Conservation (phyloP, 2,888 invertebrate species). For the Panzeria rudis region DNA sequence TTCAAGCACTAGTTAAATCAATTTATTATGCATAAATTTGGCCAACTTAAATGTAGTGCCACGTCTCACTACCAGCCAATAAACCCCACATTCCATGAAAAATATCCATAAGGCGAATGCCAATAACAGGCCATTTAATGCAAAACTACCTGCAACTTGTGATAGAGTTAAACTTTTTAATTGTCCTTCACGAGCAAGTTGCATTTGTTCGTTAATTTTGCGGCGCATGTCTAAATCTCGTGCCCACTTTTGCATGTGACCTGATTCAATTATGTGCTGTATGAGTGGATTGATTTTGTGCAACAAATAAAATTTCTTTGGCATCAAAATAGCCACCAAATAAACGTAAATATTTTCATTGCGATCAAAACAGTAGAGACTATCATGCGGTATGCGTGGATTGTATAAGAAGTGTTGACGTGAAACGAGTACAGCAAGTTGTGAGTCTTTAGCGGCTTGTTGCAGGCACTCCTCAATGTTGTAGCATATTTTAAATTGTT, state of each 20-base stretch:
- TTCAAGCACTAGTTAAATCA: constrained; percentile 47
- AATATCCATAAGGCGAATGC: constrained; percentile 74
- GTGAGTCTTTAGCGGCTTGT: constrained; percentile 75
- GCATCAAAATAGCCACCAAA: constrained; percentile 80
- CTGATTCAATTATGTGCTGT: constrained; percentile 81
- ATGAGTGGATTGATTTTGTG: constrained; percentile 81
- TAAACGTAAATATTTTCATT: constrained; percentile 82
- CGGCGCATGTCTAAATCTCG: constrained; percentile 79
- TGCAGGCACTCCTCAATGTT: constrained; percentile 81
- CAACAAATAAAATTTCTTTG: constrained; percentile 81
- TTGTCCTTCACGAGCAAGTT: constrained; percentile 73
- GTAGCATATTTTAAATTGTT: constrained; percentile 80
- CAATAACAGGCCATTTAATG: constrained; percentile 74
- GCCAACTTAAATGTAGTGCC: constrained; percentile 74
- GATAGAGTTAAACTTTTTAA: constrained; percentile 77
- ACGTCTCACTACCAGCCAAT: constrained; percentile 72
- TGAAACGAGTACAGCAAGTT: constrained; percentile 80
- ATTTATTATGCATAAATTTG: constrained; percentile 75
- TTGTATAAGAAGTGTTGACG: constrained; percentile 81
- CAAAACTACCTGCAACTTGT: constrained; percentile 79
- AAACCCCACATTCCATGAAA: constrained; percentile 74
- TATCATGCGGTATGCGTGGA: constrained; percentile 79
- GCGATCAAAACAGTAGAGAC: constrained; percentile 81
- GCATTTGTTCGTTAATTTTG: constrained; percentile 77
- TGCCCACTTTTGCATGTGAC: constrained; percentile 82